Conservation (phyloP, 2,797 vertebrate species). For the Mormyrops attenuatus region DNA sequence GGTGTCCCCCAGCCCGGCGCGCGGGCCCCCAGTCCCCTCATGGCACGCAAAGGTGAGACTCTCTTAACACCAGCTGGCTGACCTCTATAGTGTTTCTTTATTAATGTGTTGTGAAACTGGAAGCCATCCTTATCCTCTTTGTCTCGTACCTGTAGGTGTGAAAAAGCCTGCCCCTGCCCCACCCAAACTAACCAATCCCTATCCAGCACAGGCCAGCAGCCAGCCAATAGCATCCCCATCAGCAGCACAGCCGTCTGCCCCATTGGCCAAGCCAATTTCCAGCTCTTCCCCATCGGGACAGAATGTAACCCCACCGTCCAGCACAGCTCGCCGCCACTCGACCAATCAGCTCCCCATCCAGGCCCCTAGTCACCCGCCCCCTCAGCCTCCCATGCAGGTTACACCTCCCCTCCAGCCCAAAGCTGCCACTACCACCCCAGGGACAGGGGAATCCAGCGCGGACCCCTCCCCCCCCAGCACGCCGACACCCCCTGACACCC, state of each 20-base stretch:
- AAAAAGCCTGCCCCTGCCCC: conserved; percentile 89
- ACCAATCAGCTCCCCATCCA: conserved; percentile 72
- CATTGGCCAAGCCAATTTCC: conserved; percentile 60
- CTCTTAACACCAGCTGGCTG: not conserved
- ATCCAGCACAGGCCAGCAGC: conserved; percentile 50
- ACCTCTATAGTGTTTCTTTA: not conserved
- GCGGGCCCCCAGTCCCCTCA: conserved; percentile 79
- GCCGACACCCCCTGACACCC: conserved; percentile 77
- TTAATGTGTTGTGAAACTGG: not conserved
- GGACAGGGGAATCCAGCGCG: conserved; percentile 42
- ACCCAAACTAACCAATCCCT: conserved; percentile 67
- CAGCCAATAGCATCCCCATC: conserved; percentile 42
- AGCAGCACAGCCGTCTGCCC: conserved; percentile 53
- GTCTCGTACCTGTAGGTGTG: conserved; percentile 61
- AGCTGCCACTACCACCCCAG: conserved; percentile 23
- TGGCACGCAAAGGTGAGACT: conserved; percentile 76
- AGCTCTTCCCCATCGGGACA: conserved; percentile 57
- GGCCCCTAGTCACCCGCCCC: conserved; percentile 85
- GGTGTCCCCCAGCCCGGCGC: conserved; percentile 54
- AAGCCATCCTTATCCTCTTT: not conserved
- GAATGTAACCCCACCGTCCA: conserved; percentile 49
- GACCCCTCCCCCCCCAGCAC: conserved; percentile 75
- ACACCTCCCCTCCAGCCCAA: conserved; percentile 48
- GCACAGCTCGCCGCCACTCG: conserved; percentile 65
- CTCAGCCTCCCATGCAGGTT: conserved; percentile 61